Evolutionary conservation across 2,888 invertebrate genomes (phyloP).

Genomic region (Yponomeuta evonymella): DNA sequence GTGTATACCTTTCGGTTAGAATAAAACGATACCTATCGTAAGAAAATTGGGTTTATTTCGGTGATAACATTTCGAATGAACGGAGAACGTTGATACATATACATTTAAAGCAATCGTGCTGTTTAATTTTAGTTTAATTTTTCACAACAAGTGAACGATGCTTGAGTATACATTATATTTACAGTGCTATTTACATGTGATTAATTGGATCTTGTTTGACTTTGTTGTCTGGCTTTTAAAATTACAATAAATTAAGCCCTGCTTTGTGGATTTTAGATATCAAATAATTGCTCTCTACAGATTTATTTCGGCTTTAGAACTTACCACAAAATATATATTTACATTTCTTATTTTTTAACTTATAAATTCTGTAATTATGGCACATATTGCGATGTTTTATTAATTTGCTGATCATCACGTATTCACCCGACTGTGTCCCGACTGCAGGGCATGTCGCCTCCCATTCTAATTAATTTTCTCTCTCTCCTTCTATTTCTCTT

Average conservation of each 20-base stretch:
- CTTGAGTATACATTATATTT: slow-evolving; percentile 1
- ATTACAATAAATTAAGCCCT: neutral
- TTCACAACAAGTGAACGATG: neutral
- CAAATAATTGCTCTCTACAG: neutral
- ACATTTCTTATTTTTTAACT: neutral
- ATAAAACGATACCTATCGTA: neutral
- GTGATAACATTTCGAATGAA: neutral
- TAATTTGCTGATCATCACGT: neutral
- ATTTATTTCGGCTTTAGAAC: neutral
- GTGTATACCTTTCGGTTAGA: neutral
- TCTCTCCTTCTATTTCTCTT: too few relatives aligned
- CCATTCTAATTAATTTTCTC: too few relatives aligned
- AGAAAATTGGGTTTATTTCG: neutral
- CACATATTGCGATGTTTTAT: neutral
- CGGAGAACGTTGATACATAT: neutral
- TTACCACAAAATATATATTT: slow-evolving; percentile 4
- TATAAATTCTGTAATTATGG: neutral
- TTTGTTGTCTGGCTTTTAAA: neutral
- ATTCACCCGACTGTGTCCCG: too few relatives aligned
- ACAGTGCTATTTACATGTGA: neutral
- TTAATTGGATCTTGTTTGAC: neutral
- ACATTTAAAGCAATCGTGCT: neutral
- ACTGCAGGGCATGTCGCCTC: too few relatives aligned
- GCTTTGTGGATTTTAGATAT: neutral
- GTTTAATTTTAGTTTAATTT: neutral